Evolutionary conservation across 1,140 invertebrate species (phyloP), one percentile per base, ranked within the genome.

Genomic region (Cecropterus lyciades): DNA sequence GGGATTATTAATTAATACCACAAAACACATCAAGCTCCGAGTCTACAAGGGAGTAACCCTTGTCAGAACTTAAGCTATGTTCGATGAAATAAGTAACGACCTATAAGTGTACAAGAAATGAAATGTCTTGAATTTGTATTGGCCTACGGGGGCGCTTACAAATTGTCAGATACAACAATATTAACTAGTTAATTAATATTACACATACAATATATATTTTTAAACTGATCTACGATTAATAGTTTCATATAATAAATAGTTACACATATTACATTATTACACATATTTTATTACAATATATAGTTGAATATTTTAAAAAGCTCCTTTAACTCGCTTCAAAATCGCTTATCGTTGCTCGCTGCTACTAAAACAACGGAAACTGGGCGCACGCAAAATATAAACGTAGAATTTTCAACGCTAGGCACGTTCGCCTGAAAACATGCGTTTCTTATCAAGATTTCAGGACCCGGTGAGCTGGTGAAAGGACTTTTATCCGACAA

Each of bases 1-100:
- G 37, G 57, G 57, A 60, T 60, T 62, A 62, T 49, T 62, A 62
- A 62, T 62, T 62, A 62, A 49, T 62, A 49, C 57, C 46, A 37
- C 57, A 45, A 62, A 62, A 62, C 57, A 49, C 16, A 24, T 11
- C 13, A n/a, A n/a, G 27, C 15, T 14, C 17, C 45, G 27, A 20
- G 27, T 15, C 30, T 24, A 13, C 30, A 62, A 49, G 57, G n/a
- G n/a, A n/a, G 57, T 37, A 11, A 33, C 20, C 40, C 9, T 9
- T 27, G 48, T 62, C 59, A 27, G 40, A 62, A 40, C 30, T 16
- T 10, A 17, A 53, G 8, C 14, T 33, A 53, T 11, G 30, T 49
- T 45, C 59, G 59, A 59, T 59, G 0, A 10, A 57, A 30, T 33
- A n/a, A 57, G 48, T 24, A 17, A 10, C 13, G 20, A 4, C 3